Percentiles rank a stretch among this genome's conserved stretches.
Evolutionary conservation across 2,888 invertebrate species (phyloP).

Genomic region (Drosophila emarginata): DNA sequence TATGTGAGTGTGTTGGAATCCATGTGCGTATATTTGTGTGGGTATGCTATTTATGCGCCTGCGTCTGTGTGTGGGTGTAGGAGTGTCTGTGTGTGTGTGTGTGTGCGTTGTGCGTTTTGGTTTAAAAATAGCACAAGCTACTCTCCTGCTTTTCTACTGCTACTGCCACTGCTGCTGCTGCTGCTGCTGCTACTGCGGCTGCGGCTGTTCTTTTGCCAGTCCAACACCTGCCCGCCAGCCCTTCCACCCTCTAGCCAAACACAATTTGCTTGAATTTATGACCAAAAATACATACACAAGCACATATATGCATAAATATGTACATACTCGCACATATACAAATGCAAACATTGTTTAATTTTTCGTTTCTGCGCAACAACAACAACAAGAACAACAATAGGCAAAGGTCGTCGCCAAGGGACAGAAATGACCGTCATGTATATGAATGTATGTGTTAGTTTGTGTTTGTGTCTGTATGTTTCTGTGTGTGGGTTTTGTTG

Average conservation of each 20-base stretch:
- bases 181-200: slow-evolving; percentile 2
- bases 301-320: slow-evolving; percentile 51
- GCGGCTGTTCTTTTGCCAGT: slow-evolving; percentile 69
- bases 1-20: slow-evolving; percentile 42
- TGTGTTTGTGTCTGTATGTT: slow-evolving; percentile 35
- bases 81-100: slow-evolving; percentile 24
- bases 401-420: slow-evolving; percentile 51
- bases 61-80: slow-evolving; percentile 52
- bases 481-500: slow-evolving; percentile 35
- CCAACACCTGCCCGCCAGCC: slow-evolving; percentile 50
- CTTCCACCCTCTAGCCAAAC: slow-evolving; percentile 38
- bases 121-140: slow-evolving; percentile 76
- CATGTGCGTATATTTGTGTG: slow-evolving; percentile 39
- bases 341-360: slow-evolving; percentile 67
- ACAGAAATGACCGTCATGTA: slow-evolving; percentile 43
- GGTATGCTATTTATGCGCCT: slow-evolving; percentile 73
- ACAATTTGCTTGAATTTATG: slow-evolving; percentile 73
- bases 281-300: slow-evolving; percentile 69
- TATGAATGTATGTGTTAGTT: background rate
- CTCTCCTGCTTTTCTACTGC: slow-evolving; percentile 20
- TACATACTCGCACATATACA: slow-evolving; percentile 35
- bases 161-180: background rate
- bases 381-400: slow-evolving; percentile 33
- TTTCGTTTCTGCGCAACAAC: slow-evolving; percentile 38
- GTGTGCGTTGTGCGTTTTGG: slow-evolving; percentile 50